These are phyloP conservation scores for Tipula unca DNA, from an alignment of 2,888 invertebrate genomes.

Conservation along the genomic window DNA sequence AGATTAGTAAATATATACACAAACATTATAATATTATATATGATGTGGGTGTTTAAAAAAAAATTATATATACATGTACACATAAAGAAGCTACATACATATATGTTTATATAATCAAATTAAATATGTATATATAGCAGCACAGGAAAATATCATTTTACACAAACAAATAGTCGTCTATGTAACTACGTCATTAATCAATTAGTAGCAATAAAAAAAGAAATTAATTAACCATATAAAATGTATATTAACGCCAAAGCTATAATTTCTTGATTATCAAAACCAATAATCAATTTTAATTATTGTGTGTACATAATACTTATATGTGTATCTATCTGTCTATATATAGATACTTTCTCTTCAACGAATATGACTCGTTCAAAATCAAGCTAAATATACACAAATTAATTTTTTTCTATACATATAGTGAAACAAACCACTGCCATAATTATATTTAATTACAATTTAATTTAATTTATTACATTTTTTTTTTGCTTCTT, in stretches of 20 bases:
- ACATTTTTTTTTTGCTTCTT: neutral
- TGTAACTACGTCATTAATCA: neutral
- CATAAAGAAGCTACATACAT: neutral
- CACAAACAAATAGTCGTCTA: neutral
- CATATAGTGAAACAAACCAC: neutral
- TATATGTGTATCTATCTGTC: neutral
- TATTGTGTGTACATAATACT: neutral
- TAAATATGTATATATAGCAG: neutral
- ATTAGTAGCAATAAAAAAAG: neutral
- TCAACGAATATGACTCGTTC: neutral
- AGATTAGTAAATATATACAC: neutral
- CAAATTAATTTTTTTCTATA: neutral
- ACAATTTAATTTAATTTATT: neutral
- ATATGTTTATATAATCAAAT: neutral
- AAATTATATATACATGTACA: neutral
- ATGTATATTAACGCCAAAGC: neutral
- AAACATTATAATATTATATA: neutral
- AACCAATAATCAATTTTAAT: slow-evolving; percentile 14
- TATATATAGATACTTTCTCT: neutral
- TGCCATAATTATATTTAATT: neutral
- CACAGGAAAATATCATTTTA: neutral
- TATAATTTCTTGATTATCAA: neutral
- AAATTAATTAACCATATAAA: neutral
- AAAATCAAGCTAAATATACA: neutral
- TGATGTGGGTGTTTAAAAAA: neutral